phyloP scores from a whole-genome alignment of 2,797 vertebrate species.

The Diplodus sargus region DNA sequence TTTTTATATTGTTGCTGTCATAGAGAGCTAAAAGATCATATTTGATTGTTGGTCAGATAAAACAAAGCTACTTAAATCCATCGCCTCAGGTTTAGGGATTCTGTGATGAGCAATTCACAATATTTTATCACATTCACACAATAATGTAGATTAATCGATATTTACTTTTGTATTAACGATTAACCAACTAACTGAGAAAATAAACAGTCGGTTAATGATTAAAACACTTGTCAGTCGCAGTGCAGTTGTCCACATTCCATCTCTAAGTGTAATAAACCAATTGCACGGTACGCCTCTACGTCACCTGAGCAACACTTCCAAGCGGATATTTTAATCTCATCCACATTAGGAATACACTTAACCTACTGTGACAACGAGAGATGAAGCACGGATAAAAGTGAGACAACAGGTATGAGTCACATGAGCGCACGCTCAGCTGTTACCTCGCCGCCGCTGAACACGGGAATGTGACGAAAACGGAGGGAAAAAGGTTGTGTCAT shows the following conservation, averaged over 20 bases:
- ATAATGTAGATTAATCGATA: too few relatives aligned
- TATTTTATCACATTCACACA: too few relatives aligned
- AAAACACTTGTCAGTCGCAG: not conserved
- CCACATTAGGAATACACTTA: not conserved
- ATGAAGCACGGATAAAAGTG: constrained; percentile 3
- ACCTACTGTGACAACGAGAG: constrained; percentile 20
- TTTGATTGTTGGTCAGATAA: too few relatives aligned
- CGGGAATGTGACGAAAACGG: not conserved
- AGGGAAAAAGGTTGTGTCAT: constrained; percentile 45
- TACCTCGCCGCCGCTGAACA: constrained; percentile 18
- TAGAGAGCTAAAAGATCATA: too few relatives aligned
- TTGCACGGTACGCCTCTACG: not conserved
- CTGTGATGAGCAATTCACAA: too few relatives aligned
- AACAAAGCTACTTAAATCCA: too few relatives aligned
- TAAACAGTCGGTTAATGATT: not conserved
- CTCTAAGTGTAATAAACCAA: not conserved
- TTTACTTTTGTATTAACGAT: not conserved
- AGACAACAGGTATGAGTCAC: constrained; percentile 50
- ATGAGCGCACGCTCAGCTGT: constrained; percentile 5
- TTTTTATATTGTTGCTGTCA: too few relatives aligned
- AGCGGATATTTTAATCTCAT: not conserved
- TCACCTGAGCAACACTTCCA: not conserved
- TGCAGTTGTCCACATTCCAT: not conserved
- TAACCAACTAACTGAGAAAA: not conserved
- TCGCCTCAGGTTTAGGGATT: too few relatives aligned